A percentile compares a stretch with the other conserved stretches of the same genome.
Evolutionary conservation across 1,140 invertebrate genomes (phyloP).

Genomic region (Drosophila repleta): DNA sequence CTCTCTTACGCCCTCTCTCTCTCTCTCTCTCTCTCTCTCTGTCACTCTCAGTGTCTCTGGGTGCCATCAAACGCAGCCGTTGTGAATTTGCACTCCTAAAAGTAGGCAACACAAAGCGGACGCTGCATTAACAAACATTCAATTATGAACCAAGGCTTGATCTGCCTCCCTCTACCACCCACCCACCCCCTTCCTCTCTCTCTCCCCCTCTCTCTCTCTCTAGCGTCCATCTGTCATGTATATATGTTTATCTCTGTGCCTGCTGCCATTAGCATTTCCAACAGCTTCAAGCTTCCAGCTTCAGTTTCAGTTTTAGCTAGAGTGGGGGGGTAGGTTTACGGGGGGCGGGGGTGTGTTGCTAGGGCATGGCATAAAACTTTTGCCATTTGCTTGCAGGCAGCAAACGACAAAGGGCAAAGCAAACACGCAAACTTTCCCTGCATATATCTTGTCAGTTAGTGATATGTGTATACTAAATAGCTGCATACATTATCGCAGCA

Average conservation of each 20-base stretch:
- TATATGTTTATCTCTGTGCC: conserved; percentile 30
- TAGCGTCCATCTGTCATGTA: not conserved
- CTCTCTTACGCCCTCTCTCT: not conserved
- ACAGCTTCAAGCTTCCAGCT: conserved; percentile 11
- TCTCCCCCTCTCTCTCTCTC: not conserved
- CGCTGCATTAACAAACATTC: conserved; percentile 71
- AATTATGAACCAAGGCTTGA: conserved; percentile 58
- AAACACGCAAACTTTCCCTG: conserved; percentile 61
- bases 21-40: not conserved
- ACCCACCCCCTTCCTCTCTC: not conserved
- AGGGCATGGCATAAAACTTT: conserved; percentile 51
- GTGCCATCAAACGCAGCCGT: conserved; percentile 43
- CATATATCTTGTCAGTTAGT: conserved; percentile 59
- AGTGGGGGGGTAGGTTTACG: not conserved
- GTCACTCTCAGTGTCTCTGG: not conserved
- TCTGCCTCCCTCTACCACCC: not conserved
- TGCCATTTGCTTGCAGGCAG: conserved; percentile 67
- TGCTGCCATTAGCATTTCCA: conserved; percentile 68
- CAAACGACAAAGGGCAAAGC: conserved; percentile 69
- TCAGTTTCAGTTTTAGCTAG: conserved; percentile 25
- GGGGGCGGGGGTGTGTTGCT: conserved; percentile 3
- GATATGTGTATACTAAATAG: conserved; percentile 51
- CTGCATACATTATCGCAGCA: conserved; percentile 63
- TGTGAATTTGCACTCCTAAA: conserved; percentile 36
- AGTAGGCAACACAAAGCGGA: conserved; percentile 48